Conservation (phyloP, 2,797 vertebrate species). For the Mus spretus region DNA sequence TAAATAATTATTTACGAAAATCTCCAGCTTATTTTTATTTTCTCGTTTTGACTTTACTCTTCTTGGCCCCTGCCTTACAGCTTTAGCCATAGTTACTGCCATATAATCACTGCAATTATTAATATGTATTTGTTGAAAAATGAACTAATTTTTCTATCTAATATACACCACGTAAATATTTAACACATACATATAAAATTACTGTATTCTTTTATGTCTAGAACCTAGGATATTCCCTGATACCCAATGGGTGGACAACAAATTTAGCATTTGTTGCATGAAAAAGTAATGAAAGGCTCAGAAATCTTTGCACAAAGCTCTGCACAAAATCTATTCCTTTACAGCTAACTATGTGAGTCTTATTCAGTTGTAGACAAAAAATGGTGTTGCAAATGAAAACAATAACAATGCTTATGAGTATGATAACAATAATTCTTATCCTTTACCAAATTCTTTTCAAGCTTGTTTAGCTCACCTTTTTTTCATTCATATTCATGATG, state of each 20-base stretch:
- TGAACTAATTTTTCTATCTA: background rate
- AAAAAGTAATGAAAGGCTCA: constrained; percentile 14
- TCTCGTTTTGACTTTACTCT: constrained; percentile 31
- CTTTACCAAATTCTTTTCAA: constrained; percentile 51
- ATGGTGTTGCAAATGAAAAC: background rate
- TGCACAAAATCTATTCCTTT: background rate
- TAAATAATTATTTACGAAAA: constrained; percentile 58
- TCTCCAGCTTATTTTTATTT: constrained; percentile 43
- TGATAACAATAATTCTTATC: background rate
- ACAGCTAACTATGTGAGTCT: background rate
- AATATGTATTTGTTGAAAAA: constrained; percentile 3
- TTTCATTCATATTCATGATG: background rate
- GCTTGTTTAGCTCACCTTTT: background rate
- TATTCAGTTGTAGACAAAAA: background rate
- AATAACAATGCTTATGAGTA: constrained; percentile 14
- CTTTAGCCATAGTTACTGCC: background rate
- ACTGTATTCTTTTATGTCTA: constrained; percentile 8
- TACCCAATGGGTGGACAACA: background rate
- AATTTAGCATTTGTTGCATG: background rate
- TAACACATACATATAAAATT: background rate
- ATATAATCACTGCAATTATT: background rate
- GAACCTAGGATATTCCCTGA: background rate
- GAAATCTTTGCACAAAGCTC: background rate
- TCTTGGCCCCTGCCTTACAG: background rate
- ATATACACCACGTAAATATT: background rate